A percentile compares a stretch with the other conserved stretches of the same genome.
These are phyloP conservation scores for Maccullochella peelii DNA, from an alignment of 2,113 vertebrate species.

Conservation along the genomic window DNA sequence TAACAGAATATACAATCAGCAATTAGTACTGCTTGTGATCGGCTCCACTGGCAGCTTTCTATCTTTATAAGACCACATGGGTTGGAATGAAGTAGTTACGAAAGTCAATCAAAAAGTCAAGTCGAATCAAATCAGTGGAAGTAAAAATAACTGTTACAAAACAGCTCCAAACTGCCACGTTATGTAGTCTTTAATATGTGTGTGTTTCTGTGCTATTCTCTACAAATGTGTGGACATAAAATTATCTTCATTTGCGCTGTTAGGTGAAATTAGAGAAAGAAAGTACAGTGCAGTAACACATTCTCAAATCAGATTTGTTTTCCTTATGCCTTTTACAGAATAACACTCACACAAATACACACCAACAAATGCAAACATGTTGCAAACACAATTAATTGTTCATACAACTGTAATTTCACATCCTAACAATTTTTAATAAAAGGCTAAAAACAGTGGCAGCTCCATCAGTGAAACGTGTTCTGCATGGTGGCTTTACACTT, in stretches of 20 bases:
- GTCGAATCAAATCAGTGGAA: conserved; percentile 25
- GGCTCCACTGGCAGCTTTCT: conserved; percentile 38
- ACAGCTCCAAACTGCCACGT: background rate
- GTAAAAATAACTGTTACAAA: conserved; percentile 37
- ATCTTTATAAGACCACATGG: conserved; percentile 33
- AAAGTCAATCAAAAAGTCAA: too few relatives aligned
- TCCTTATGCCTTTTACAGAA: background rate
- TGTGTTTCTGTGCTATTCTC: background rate
- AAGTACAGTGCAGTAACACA: background rate
- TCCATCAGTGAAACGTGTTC: conserved; percentile 50
- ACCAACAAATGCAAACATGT: conserved; percentile 12
- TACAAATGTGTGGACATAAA: background rate
- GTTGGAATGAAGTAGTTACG: conserved; percentile 12
- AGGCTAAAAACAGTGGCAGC: conserved; percentile 36
- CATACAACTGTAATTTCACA: conserved; percentile 45
- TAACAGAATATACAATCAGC: conserved; percentile 23
- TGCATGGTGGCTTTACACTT: conserved; percentile 50
- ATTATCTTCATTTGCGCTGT: background rate
- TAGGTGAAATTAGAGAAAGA: too few relatives aligned
- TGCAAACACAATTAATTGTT: conserved; percentile 34
- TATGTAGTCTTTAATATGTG: background rate
- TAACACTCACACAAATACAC: background rate
- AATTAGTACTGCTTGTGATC: conserved; percentile 41
- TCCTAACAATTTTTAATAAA: conserved; percentile 53
- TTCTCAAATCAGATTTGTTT: conserved; percentile 5